A percentile compares a stretch with the other conserved stretches of the same genome.
Evolutionary conservation across 2,888 invertebrate species (phyloP).

Genomic region (Lapara coniferarum): DNA sequence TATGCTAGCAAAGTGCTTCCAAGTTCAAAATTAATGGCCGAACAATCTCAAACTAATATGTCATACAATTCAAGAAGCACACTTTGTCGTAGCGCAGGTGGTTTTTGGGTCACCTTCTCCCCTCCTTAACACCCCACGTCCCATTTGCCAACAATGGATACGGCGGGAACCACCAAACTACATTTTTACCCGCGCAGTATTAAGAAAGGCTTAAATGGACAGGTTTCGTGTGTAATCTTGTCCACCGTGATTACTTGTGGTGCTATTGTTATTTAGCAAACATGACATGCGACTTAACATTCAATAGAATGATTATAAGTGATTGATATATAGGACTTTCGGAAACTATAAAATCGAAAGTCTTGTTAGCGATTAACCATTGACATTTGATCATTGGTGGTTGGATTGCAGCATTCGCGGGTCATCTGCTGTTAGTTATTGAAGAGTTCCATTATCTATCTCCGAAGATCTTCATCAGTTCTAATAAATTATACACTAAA

Average conservation of each 20-base stretch:
- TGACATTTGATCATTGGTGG: too few relatives aligned
- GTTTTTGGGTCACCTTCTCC: slow-evolving; percentile 14
- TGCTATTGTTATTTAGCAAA: background rate
- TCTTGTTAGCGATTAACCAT: too few relatives aligned
- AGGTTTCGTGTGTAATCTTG: background rate
- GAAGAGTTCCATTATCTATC: too few relatives aligned
- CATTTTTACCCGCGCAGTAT: slow-evolving; percentile 7
- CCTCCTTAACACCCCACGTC: background rate
- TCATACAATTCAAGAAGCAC: background rate
- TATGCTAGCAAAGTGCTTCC: too few relatives aligned
- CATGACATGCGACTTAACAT: too few relatives aligned
- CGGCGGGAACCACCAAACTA: background rate
- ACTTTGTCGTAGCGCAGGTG: slow-evolving; percentile 18
- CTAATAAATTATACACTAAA: too few relatives aligned
- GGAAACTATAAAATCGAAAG: too few relatives aligned
- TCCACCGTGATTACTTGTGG: background rate
- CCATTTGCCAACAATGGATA: slow-evolving; percentile 23
- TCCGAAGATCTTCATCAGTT: too few relatives aligned
- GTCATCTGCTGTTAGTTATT: too few relatives aligned
- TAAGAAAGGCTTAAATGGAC: background rate
- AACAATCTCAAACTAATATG: slow-evolving; percentile 2
- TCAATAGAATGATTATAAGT: too few relatives aligned
- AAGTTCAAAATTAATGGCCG: background rate
- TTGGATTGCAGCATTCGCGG: too few relatives aligned
- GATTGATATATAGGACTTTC: too few relatives aligned